Conservation (phyloP, 2,113 vertebrate species). For the Phaethon lepturus region DNA sequence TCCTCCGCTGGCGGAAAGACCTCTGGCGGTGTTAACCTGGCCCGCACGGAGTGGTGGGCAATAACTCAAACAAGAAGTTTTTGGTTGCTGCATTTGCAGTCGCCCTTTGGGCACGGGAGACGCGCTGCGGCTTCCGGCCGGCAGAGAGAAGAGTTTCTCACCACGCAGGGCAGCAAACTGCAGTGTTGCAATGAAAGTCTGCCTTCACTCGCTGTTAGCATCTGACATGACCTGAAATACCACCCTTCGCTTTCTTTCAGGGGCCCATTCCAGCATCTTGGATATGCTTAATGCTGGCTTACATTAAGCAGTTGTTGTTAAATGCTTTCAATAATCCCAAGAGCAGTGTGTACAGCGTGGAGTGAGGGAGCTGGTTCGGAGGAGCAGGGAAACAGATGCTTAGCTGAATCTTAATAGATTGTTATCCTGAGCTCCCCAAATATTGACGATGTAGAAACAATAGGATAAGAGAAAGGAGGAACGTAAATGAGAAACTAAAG, state of each 20-base stretch:
- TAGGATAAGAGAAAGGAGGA: neutral
- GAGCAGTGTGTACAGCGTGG: neutral
- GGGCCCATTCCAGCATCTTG: neutral
- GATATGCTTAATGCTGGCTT: neutral
- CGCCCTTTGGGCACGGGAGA: rapidly evolving
- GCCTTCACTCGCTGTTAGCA: neutral
- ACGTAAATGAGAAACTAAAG: rapidly evolving
- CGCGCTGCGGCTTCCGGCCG: neutral
- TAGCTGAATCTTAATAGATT: neutral
- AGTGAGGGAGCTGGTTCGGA: neutral
- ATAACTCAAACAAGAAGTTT: neutral
- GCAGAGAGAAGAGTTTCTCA: neutral
- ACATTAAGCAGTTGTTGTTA: neutral
- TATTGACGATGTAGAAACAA: neutral
- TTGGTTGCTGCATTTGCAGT: neutral
- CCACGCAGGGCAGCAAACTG: neutral
- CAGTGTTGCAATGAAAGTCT: neutral
- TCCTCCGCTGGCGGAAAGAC: neutral
- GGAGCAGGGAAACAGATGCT: neutral
- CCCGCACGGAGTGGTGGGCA: neutral
- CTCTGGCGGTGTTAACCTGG: neutral
- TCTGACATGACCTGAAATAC: neutral
- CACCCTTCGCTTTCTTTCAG: neutral
- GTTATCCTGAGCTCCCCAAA: neutral
- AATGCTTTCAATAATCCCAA: neutral